Percentiles rank a stretch among this genome's conserved stretches.
These are phyloP conservation scores for Lasioglossum pauxillum DNA, from an alignment of 2,888 invertebrate genomes.

Conservation along the genomic window DNA sequence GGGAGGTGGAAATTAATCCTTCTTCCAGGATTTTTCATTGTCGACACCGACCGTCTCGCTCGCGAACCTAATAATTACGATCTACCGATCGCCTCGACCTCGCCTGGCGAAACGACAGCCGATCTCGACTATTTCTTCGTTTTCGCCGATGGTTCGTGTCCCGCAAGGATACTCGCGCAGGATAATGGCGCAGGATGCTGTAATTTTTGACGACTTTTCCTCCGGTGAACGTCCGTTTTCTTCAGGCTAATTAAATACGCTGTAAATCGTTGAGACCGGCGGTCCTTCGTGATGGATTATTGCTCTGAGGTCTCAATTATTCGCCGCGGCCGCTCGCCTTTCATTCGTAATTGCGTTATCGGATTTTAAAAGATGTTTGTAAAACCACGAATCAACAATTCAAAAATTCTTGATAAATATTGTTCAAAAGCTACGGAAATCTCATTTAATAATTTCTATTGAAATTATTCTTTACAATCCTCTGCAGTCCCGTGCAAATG, in stretches of 20 bases:
- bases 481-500: no score
- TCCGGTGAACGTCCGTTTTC: not conserved
- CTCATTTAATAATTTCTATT: no score
- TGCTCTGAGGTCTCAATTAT: not conserved
- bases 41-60: conserved; percentile 66
- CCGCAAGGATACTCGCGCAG: conserved; percentile 40
- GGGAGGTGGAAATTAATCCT: conserved; percentile 72
- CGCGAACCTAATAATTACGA: conserved; percentile 71
- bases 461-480: no score
- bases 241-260: not conserved
- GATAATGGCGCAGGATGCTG: not conserved
- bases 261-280: not conserved
- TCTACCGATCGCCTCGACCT: conserved; percentile 69
- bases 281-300: not conserved
- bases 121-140: conserved; percentile 31
- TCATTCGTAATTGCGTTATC: not conserved
- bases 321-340: not conserved
- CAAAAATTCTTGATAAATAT: no score
- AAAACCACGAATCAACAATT: no score
- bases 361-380: not conserved
- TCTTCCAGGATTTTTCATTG: conserved; percentile 72
- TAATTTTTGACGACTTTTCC: conserved; percentile 4
- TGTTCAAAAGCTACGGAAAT: no score
- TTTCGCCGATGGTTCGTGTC: conserved; percentile 32
- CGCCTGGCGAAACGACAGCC: conserved; percentile 59